Evolutionary conservation across 2,888 invertebrate genomes (phyloP).

Genomic region (Lasioglossum figueresi): DNA sequence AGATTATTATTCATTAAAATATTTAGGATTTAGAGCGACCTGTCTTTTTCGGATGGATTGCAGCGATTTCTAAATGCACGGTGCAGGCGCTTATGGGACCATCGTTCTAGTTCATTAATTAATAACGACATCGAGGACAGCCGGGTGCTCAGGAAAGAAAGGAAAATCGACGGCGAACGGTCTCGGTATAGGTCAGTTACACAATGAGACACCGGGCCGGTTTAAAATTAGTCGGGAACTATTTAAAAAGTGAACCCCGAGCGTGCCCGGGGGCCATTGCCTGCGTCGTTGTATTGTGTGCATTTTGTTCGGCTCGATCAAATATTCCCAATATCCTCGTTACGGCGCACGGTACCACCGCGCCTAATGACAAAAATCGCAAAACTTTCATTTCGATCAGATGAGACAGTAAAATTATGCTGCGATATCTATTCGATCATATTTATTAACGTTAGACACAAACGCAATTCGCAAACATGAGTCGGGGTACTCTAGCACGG

Average conservation of each 20-base stretch:
- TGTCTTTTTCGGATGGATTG: background rate
- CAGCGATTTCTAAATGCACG: background rate
- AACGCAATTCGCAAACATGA: background rate
- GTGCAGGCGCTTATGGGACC: background rate
- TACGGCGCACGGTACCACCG: background rate
- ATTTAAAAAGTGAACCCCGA: conserved; percentile 48
- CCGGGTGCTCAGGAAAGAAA: background rate
- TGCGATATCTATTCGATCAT: background rate
- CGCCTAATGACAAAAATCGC: background rate
- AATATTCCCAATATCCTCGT: background rate
- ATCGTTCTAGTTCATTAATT: conserved; percentile 30
- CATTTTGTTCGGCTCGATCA: conserved; percentile 1
- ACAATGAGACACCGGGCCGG: conserved; percentile 50
- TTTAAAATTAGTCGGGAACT: conserved; percentile 61
- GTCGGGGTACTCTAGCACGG: no score
- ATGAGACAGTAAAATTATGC: background rate
- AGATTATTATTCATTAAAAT: background rate
- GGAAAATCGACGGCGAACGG: conserved; percentile 28
- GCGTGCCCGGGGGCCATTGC: conserved; percentile 45
- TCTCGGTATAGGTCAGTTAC: conserved; percentile 56
- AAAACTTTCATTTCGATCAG: background rate
- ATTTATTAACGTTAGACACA: background rate
- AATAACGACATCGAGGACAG: conserved; percentile 35
- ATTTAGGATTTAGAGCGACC: background rate
- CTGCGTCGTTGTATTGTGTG: background rate